Percentiles rank a stretch among this genome's conserved stretches.
Evolutionary conservation across 2,888 invertebrate species (phyloP).

Genomic region (Linnaemya tessellans): DNA sequence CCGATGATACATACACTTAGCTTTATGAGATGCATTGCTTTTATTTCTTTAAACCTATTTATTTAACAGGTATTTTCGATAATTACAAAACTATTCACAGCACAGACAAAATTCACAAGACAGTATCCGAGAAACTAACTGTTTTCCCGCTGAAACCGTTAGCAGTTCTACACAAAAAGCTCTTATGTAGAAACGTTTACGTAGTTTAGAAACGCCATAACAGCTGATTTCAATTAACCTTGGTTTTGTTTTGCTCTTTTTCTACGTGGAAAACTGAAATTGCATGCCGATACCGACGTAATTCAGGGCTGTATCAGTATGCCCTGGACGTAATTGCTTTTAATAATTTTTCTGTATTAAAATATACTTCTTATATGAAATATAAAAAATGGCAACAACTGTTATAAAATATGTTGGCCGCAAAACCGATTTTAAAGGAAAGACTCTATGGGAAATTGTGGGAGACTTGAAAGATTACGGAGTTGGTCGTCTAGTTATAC

Average conservation of each 20-base stretch:
- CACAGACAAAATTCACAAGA: background rate
- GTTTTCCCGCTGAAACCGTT: conserved; percentile 27
- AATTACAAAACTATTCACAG: background rate
- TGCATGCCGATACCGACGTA: conserved; percentile 50
- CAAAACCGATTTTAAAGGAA: conserved; percentile 90
- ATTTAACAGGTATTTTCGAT: background rate
- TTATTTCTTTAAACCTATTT: background rate
- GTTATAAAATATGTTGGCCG: conserved; percentile 89
- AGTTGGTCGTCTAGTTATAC: conserved; percentile 91
- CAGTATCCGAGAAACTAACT: background rate
- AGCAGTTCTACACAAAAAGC: conserved; percentile 1
- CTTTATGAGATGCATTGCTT: conserved; percentile 1
- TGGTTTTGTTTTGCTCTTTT: conserved; percentile 18
- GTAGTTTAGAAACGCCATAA: conserved; percentile 14
- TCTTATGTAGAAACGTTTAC: background rate
- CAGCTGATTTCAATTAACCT: conserved; percentile 48
- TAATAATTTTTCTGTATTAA: conserved; percentile 20
- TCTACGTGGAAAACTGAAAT: background rate
- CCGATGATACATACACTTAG: background rate
- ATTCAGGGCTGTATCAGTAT: no score
- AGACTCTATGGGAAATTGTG: conserved; percentile 94
- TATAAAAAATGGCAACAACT: conserved; percentile 62
- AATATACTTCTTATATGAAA: conserved; percentile 20
- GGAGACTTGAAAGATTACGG: conserved; percentile 94
- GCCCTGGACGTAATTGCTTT: no score